Evolutionary conservation across 2,113 vertebrate genomes (phyloP).

Genomic region (Dryoscopus gambensis): DNA sequence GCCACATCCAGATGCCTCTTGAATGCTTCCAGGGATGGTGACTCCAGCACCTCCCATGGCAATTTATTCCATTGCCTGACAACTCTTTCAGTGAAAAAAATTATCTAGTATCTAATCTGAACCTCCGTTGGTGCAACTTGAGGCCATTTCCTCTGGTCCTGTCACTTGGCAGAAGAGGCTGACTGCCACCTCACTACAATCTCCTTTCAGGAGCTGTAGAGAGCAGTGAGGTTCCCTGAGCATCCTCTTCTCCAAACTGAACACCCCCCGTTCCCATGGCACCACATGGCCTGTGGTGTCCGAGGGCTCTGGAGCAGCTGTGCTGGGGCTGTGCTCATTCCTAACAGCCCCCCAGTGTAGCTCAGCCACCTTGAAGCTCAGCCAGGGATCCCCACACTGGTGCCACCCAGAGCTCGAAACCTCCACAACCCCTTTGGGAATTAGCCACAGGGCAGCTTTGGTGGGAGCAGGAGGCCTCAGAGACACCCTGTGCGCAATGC

Average conservation of each 20-base stretch:
- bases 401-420: background rate
- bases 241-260: background rate
- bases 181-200: background rate
- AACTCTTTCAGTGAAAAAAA: background rate
- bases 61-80: background rate
- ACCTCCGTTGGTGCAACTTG: background rate
- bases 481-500: background rate
- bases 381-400: fast-evolving
- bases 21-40: background rate
- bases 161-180: background rate
- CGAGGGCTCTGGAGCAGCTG: background rate
- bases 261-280: background rate
- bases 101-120: background rate
- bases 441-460: fast-evolving
- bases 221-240: background rate
- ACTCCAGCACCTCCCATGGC: background rate
- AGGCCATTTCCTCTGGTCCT: background rate
- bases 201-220: background rate
- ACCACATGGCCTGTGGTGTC: fast-evolving
- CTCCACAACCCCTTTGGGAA: background rate
- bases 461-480: background rate
- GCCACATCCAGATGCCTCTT: background rate
- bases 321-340: background rate
- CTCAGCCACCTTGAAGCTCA: background rate
- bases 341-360: fast-evolving